Conservation (phyloP, 2,888 invertebrate species). For the Rotaria sp. region DNA sequence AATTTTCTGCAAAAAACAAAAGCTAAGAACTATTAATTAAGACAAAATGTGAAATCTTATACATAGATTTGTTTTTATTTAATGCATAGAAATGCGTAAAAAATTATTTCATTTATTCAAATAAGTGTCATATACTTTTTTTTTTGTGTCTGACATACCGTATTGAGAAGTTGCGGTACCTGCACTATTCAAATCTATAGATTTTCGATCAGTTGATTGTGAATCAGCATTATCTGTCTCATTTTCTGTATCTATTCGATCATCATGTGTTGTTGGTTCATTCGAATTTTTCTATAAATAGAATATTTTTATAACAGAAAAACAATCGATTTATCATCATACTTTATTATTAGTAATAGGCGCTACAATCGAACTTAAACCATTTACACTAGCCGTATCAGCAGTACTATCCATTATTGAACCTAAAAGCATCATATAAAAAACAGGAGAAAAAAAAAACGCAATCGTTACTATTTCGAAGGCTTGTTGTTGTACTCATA, state of each 20-base stretch:
- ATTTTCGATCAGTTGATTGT: background rate
- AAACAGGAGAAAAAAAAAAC: background rate
- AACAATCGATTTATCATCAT: background rate
- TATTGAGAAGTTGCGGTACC: background rate
- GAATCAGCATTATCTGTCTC: conserved; percentile 2
- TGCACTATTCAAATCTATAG: background rate
- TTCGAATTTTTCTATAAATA: background rate
- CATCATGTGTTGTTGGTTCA: background rate
- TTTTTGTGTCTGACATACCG: background rate
- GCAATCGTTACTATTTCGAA: background rate
- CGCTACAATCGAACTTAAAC: background rate
- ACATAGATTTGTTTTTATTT: too few relatives aligned
- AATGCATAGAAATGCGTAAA: too few relatives aligned
- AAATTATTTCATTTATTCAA: too few relatives aligned
- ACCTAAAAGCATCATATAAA: background rate
- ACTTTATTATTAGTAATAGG: background rate
- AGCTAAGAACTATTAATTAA: too few relatives aligned
- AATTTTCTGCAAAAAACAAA: too few relatives aligned
- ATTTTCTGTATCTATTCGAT: background rate
- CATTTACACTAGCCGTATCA: background rate
- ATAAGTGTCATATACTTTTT: too few relatives aligned
- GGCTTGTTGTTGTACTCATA: background rate
- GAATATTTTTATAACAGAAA: background rate
- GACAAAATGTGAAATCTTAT: too few relatives aligned
- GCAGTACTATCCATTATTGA: background rate